Conservation (phyloP, 2,113 vertebrate species). For the Hiodon tergisus region DNA sequence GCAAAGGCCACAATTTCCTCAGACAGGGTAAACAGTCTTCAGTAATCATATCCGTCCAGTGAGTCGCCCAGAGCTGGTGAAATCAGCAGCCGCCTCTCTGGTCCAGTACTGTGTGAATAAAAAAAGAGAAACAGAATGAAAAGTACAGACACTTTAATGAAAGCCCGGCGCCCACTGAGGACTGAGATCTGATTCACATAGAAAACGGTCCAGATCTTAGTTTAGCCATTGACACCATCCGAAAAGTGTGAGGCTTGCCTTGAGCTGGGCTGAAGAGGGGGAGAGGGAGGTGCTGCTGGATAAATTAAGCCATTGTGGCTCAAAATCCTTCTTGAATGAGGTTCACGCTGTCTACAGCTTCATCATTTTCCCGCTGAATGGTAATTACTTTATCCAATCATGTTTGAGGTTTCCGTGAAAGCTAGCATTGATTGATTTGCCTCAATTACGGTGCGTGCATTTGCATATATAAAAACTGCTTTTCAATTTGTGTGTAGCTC, state of each 20-base stretch:
- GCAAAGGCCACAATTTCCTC: too few species aligned
- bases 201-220: too few species aligned
- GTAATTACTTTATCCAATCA: slow-evolving; percentile 99
- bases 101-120: too few species aligned
- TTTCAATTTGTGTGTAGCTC: slow-evolving; percentile 99
- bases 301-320: slow-evolving; percentile 99
- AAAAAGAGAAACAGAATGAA: too few species aligned
- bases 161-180: too few species aligned
- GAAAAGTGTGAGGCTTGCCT: neutral
- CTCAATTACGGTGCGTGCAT: slow-evolving; percentile 99
- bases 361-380: slow-evolving; percentile 99
- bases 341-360: slow-evolving; percentile 99
- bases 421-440: slow-evolving; percentile 99
- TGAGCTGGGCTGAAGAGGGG: slow-evolving; percentile 35
- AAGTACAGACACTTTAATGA: too few species aligned
- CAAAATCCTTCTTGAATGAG: slow-evolving; percentile 99
- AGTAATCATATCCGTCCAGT: too few species aligned
- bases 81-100: too few species aligned
- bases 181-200: too few species aligned
- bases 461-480: slow-evolving; percentile 99
- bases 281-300: slow-evolving; percentile 82
- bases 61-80: too few species aligned
- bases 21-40: too few species aligned
- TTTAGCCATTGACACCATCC: too few species aligned
- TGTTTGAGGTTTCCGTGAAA: slow-evolving; percentile 99